These are phyloP conservation scores for Emydoidea blandingii DNA, from an alignment of 2,797 vertebrate species.

Conservation along the genomic window DNA sequence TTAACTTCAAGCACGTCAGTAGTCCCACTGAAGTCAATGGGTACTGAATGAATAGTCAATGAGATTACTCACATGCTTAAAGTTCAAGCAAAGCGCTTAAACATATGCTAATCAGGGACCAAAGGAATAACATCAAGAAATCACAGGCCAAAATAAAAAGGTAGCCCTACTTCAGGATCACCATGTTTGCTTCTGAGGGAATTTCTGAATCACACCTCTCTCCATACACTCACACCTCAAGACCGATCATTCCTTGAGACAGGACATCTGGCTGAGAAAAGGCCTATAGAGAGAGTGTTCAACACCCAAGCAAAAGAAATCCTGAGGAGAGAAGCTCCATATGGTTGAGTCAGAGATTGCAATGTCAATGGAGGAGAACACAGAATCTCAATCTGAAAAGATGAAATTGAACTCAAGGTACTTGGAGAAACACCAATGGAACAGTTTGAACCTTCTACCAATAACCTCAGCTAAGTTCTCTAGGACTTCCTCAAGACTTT, in stretches of 20 bases:
- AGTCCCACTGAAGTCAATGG: not conserved
- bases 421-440: not conserved
- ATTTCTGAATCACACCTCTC: not conserved
- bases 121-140: not conserved
- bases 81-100: slow-evolving; percentile 1
- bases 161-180: not conserved
- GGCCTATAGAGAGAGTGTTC: not conserved
- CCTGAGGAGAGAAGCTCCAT: not conserved
- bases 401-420: not conserved
- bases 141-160: not conserved
- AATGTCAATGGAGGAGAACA: not conserved
- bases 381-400: too few relatives aligned
- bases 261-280: not conserved
- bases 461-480: not conserved
- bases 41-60: not conserved
- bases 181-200: not conserved
- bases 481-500: not conserved
- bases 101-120: not conserved
- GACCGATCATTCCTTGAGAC: not conserved
- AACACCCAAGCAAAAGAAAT: not conserved
- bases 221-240: not conserved
- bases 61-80: not conserved
- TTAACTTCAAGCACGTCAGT: fast-evolving
- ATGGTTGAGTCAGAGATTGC: not conserved
- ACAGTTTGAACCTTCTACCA: not conserved